phyloP scores from a whole-genome alignment of 2,888 invertebrate genomes.

The Ochlodes sylvanus region DNA sequence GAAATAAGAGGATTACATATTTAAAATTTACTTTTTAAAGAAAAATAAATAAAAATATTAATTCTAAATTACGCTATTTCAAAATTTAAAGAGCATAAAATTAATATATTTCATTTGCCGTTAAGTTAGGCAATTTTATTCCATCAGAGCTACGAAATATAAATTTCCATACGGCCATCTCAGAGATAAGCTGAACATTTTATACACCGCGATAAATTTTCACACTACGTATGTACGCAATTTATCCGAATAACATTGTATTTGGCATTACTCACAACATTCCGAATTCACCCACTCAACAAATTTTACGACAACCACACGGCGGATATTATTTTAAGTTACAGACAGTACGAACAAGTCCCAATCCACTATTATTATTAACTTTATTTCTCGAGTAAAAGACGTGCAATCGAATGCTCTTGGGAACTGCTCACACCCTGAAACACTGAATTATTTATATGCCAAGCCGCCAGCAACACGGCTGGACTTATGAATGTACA shows the following conservation, averaged over 20 bases:
- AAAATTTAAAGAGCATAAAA: too few relatives aligned
- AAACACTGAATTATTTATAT: conserved; percentile 76
- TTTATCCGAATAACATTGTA: background rate
- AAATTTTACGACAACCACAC: conserved; percentile 25
- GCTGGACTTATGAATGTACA: conserved; percentile 75
- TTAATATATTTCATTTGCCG: too few relatives aligned
- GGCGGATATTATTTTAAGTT: conserved; percentile 44
- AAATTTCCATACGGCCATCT: too few relatives aligned
- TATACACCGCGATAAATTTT: too few relatives aligned
- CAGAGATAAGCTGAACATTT: too few relatives aligned
- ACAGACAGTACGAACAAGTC: conserved; percentile 45
- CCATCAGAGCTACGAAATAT: too few relatives aligned
- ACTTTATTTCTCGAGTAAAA: conserved; percentile 59
- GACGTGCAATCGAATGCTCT: conserved; percentile 61
- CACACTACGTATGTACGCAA: background rate
- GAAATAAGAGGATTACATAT: too few relatives aligned
- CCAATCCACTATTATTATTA: conserved; percentile 47
- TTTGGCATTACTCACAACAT: background rate
- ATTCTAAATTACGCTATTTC: too few relatives aligned
- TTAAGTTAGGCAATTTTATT: too few relatives aligned
- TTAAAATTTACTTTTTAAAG: too few relatives aligned
- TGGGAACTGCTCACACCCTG: conserved; percentile 51
- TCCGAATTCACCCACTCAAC: conserved; percentile 20
- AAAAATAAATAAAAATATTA: too few relatives aligned
- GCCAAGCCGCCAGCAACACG: conserved; percentile 62